Percentiles rank a stretch among this genome's conserved stretches.
Conservation (phyloP, 1,140 invertebrate species). For the Neodiprion lecontei region DNA sequence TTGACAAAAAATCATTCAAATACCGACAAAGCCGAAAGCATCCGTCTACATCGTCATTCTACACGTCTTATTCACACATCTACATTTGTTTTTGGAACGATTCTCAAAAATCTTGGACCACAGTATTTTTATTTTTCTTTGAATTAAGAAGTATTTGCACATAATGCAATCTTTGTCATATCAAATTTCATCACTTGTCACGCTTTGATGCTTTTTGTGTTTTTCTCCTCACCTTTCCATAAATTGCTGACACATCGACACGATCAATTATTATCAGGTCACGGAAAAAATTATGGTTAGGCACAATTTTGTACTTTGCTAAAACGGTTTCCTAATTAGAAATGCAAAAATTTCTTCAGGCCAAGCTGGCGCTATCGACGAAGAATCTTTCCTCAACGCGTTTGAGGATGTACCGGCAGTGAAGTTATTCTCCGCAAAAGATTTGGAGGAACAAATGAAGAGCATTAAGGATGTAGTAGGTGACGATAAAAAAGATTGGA, state of each 20-base stretch:
- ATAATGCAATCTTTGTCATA: slow-evolving; percentile 10
- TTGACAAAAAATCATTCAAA: no score
- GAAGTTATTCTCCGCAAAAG: slow-evolving; percentile 82
- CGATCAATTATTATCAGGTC: neutral
- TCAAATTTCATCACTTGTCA: slow-evolving; percentile 1
- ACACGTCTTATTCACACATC: no score
- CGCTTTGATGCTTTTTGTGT: no score
- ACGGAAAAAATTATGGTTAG: slow-evolving; percentile 26
- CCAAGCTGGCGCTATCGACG: slow-evolving; percentile 86
- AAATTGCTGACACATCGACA: no score
- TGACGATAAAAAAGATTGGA: slow-evolving; percentile 89
- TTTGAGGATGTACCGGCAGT: slow-evolving; percentile 86
- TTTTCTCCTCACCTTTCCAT: no score
- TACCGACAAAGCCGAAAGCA: no score
- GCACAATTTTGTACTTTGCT: slow-evolving; percentile 2
- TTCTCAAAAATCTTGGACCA: no score
- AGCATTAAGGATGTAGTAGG: slow-evolving; percentile 78
- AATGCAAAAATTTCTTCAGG: slow-evolving; percentile 39
- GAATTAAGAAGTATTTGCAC: slow-evolving; percentile 12
- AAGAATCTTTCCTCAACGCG: slow-evolving; percentile 84
- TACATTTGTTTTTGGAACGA: no score
- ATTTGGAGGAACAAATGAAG: slow-evolving; percentile 84
- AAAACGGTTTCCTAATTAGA: neutral
- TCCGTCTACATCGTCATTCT: no score
- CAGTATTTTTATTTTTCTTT: slow-evolving; percentile 9